Evolutionary conservation across 2,797 vertebrate genomes (phyloP).

Genomic region (Leptodactylus fallax): DNA sequence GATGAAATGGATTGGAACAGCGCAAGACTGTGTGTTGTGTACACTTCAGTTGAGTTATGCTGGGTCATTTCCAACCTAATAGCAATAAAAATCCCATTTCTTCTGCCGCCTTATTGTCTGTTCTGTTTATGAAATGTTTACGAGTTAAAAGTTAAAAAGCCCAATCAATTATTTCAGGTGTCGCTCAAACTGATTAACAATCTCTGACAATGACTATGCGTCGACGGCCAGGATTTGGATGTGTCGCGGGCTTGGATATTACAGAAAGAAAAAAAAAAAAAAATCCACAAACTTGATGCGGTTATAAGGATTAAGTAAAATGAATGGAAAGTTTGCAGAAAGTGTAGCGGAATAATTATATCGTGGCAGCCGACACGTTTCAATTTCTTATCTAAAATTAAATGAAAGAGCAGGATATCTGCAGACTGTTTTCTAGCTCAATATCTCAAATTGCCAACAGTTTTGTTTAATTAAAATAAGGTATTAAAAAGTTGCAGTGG

Average conservation of each 20-base stretch:
- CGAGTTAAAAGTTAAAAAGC: constrained; percentile 59
- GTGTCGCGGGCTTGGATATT: constrained; percentile 1
- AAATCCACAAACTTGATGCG: constrained; percentile 6
- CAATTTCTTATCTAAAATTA: constrained; percentile 62
- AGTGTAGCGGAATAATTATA: constrained; percentile 59
- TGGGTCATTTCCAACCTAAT: constrained; percentile 52
- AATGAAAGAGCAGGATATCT: constrained; percentile 56
- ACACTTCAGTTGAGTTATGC: constrained; percentile 57
- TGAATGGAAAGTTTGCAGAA: constrained; percentile 58
- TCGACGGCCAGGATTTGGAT: background rate
- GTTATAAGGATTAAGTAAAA: constrained; percentile 56
- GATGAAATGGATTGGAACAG: constrained; percentile 44
- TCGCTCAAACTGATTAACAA: constrained; percentile 56
- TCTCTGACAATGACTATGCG: constrained; percentile 34
- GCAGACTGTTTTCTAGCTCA: constrained; percentile 42
- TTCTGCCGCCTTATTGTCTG: constrained; percentile 48
- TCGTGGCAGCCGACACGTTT: constrained; percentile 40
- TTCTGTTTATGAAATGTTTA: constrained; percentile 61
- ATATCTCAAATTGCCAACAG: constrained; percentile 51
- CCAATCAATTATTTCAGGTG: constrained; percentile 58
- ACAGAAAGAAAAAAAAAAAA: background rate
- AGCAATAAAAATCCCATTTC: constrained; percentile 59
- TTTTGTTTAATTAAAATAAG: constrained; percentile 54
- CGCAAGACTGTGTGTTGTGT: constrained; percentile 29
- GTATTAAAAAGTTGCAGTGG: constrained; percentile 50